Percentiles rank a stretch among this genome's conserved stretches.
Evolutionary conservation across 2,888 invertebrate species (phyloP).

Genomic region (Nymphalis c-album): DNA sequence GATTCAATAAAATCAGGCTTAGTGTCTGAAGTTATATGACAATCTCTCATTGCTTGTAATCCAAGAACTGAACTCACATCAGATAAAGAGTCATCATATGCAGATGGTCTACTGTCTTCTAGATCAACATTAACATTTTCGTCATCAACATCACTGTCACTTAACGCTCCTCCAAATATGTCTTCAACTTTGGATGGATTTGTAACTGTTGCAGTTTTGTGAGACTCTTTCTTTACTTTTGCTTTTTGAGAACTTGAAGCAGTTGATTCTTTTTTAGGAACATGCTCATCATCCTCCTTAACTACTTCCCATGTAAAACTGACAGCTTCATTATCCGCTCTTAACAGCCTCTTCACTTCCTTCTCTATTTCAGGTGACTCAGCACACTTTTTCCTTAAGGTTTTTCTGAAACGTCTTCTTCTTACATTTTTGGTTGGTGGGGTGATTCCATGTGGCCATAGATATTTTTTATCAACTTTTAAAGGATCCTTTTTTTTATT

Average conservation of each 20-base stretch:
- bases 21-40: slow-evolving; percentile 58
- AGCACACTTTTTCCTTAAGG: slow-evolving; percentile 96
- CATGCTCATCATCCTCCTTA: slow-evolving; percentile 87
- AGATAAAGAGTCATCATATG: slow-evolving; percentile 84
- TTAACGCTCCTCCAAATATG: slow-evolving; percentile 95
- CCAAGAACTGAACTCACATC: slow-evolving; percentile 76
- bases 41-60: slow-evolving; percentile 40
- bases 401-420: slow-evolving; percentile 95
- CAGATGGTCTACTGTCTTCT: slow-evolving; percentile 89
- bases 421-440: slow-evolving; percentile 98
- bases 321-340: slow-evolving; percentile 96
- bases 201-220: slow-evolving; percentile 39
- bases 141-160: slow-evolving; percentile 92
- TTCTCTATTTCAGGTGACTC: slow-evolving; percentile 99
- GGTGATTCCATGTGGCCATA: slow-evolving; percentile 97
- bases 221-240: slow-evolving; percentile 49
- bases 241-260: slow-evolving; percentile 57
- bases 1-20: slow-evolving; percentile 61
- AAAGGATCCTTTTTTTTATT: slow-evolving; percentile 92
- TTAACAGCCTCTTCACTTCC: slow-evolving; percentile 95
- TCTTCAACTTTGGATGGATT: slow-evolving; percentile 80
- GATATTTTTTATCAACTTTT: slow-evolving; percentile 93
- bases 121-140: slow-evolving; percentile 89
- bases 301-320: slow-evolving; percentile 94
- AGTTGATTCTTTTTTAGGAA: slow-evolving; percentile 48